Evolutionary conservation across 2,113 vertebrate species (phyloP).

Genomic region (Catagonus wagneri): DNA sequence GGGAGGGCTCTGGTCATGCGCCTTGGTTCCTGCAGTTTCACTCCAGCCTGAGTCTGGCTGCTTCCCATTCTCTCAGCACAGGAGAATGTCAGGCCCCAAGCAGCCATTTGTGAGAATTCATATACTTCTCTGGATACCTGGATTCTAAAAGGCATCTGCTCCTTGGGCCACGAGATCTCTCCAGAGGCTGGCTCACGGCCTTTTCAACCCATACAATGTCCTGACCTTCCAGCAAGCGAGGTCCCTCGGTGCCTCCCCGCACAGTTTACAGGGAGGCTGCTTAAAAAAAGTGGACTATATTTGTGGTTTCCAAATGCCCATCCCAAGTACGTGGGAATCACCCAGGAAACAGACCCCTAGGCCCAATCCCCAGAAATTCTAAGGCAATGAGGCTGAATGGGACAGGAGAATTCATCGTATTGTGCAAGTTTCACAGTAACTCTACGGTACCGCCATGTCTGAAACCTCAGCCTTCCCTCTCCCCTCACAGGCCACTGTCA

Average conservation of each 20-base stretch:
- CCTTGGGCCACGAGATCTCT: background rate
- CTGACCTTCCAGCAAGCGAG: background rate
- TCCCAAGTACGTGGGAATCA: background rate
- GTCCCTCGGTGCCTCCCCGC: background rate
- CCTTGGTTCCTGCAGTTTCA: background rate
- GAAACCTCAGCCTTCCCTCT: background rate
- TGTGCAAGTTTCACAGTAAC: background rate
- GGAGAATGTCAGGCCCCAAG: background rate
- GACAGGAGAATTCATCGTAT: background rate
- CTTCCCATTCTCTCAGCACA: background rate
- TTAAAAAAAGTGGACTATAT: background rate
- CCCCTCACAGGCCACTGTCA: background rate
- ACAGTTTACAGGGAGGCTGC: background rate
- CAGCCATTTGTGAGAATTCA: background rate
- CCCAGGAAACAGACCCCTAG: background rate
- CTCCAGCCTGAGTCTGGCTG: background rate
- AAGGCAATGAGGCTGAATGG: background rate
- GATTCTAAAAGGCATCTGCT: background rate
- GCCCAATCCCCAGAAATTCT: background rate
- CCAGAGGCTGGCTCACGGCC: background rate
- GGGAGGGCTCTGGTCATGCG: background rate
- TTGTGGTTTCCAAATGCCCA: background rate
- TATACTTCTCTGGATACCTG: background rate
- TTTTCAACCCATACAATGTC: background rate
- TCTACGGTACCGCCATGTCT: background rate